Conservation (phyloP, 2,113 vertebrate species). For the Meleagris gallopavo region DNA sequence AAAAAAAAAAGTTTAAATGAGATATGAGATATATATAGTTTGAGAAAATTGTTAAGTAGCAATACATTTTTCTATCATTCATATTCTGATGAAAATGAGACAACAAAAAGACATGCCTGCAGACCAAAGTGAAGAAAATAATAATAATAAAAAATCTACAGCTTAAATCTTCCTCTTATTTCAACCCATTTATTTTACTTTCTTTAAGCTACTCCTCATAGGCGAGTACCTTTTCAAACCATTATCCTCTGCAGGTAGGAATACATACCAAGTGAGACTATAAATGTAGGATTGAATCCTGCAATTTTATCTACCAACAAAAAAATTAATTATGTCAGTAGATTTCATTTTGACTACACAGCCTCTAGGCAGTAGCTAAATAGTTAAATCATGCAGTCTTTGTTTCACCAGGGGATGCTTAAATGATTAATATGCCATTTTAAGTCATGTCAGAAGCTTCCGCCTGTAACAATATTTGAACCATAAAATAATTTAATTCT, state of each 20-base stretch:
- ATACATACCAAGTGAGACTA: neutral
- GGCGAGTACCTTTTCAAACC: neutral
- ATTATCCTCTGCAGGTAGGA: neutral
- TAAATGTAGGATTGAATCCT: neutral
- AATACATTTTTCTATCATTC: neutral
- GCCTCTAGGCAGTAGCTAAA: neutral
- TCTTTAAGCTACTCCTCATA: neutral
- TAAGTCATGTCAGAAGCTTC: constrained; percentile 16
- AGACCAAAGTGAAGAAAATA: neutral
- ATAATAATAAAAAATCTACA: neutral
- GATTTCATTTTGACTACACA: neutral
- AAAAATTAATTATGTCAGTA: neutral
- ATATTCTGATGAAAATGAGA: neutral
- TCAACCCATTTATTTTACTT: rapidly evolving
- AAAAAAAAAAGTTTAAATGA: neutral
- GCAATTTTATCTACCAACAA: neutral
- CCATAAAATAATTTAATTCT: constrained; percentile 7
- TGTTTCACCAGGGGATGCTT: neutral
- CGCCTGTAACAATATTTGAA: constrained; percentile 4
- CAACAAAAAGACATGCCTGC: neutral
- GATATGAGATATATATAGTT: neutral
- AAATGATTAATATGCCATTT: constrained; percentile 34
- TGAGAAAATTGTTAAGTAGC: neutral
- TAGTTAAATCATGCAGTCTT: neutral
- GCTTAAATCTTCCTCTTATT: neutral